Conservation (phyloP, 2,113 vertebrate genomes). For the Maccullochella peelii region DNA sequence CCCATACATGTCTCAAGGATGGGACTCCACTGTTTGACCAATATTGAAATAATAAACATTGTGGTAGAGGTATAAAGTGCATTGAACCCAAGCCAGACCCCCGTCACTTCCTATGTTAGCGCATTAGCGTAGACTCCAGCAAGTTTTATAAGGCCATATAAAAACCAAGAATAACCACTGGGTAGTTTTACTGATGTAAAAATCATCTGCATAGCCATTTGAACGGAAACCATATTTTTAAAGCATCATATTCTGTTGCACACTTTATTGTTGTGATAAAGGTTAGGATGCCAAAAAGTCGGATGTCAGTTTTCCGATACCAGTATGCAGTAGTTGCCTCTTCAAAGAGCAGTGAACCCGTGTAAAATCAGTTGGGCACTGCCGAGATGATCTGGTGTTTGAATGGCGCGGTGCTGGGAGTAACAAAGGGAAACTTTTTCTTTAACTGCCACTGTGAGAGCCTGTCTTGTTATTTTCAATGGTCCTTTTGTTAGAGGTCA, state of each 20-base stretch:
- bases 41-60: slow-evolving; percentile 53
- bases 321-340: slow-evolving; percentile 32
- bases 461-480: slow-evolving; percentile 78
- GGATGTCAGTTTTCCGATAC: slow-evolving; percentile 41
- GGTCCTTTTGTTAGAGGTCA: slow-evolving; percentile 79
- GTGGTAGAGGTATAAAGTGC: slow-evolving; percentile 41
- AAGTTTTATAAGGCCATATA: slow-evolving; percentile 62
- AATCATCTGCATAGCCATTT: slow-evolving; percentile 50
- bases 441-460: slow-evolving; percentile 68
- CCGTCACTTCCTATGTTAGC: slow-evolving; percentile 56
- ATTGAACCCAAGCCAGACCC: slow-evolving; percentile 54
- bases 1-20: slow-evolving; percentile 30
- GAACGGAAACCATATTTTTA: slow-evolving; percentile 41
- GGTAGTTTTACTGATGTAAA: slow-evolving; percentile 46
- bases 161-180: slow-evolving; percentile 67
- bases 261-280: slow-evolving; percentile 33
- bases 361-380: slow-evolving; percentile 47
- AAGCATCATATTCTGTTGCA: slow-evolving; percentile 25
- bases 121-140: slow-evolving; percentile 14
- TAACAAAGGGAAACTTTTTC: slow-evolving; percentile 79
- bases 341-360: slow-evolving; percentile 47
- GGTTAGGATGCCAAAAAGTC: slow-evolving; percentile 26
- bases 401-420: slow-evolving; percentile 60
- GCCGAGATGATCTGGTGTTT: slow-evolving; percentile 47
- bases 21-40: slow-evolving; percentile 48